A percentile compares a stretch with the other conserved stretches of the same genome.
These are phyloP conservation scores for Coregonus ussuriensis DNA, from an alignment of 2,797 vertebrate species.

Conservation along the genomic window DNA sequence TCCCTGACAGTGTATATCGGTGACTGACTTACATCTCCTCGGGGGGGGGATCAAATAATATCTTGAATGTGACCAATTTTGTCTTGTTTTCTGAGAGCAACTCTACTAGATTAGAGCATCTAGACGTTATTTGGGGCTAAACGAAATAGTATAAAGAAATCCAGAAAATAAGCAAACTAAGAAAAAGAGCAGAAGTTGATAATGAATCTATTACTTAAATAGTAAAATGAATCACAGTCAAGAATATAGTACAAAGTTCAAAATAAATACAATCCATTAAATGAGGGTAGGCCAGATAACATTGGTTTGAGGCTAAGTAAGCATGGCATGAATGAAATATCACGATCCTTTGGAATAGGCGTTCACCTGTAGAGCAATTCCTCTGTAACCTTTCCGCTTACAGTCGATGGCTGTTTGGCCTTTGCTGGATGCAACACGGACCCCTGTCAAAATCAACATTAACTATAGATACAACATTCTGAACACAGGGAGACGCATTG, in stretches of 20 bases:
- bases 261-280: constrained; percentile 34
- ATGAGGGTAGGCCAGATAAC: constrained; percentile 31
- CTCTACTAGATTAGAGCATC: not conserved
- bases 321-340: constrained; percentile 25
- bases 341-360: constrained; percentile 57
- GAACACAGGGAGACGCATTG: not conserved
- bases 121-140: not conserved
- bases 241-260: constrained; percentile 33
- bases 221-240: constrained; percentile 46
- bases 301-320: constrained; percentile 42
- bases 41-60: too few relatives aligned
- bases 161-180: constrained; percentile 16
- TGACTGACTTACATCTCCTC: not conserved
- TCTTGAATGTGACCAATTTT: too few relatives aligned
- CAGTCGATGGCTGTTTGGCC: constrained; percentile 22
- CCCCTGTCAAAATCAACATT: constrained; percentile 5
- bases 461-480: not conserved
- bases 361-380: constrained; percentile 35
- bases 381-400: constrained; percentile 39
- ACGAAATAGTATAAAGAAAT: constrained; percentile 12
- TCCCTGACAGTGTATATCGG: not conserved
- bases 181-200: constrained; percentile 6
- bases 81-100: not conserved
- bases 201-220: constrained; percentile 16
- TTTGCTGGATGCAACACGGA: constrained; percentile 4